These are phyloP conservation scores for Lamproptera curius DNA, from an alignment of 2,888 invertebrate genomes.

Conservation along the genomic window DNA sequence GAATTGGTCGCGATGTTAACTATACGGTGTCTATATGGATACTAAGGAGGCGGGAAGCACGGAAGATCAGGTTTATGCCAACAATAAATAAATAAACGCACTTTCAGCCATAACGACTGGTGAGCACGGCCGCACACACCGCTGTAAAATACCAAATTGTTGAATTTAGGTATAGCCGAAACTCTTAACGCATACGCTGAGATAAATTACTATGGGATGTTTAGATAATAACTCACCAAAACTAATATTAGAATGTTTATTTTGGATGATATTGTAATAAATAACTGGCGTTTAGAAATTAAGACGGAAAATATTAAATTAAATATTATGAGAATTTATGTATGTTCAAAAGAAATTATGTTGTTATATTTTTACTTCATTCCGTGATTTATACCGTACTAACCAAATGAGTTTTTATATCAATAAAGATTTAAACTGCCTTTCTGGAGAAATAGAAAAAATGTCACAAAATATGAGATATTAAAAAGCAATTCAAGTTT, in stretches of 20 bases:
- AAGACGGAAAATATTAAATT: neutral
- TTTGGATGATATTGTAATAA: slow-evolving; percentile 12
- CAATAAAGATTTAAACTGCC: no score
- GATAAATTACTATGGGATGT: slow-evolving; percentile 60
- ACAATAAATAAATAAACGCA: slow-evolving; percentile 71
- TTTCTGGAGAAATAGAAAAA: no score
- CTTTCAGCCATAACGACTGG: slow-evolving; percentile 62
- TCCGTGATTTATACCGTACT: no score
- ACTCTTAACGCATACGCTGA: slow-evolving; percentile 40
- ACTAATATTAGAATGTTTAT: slow-evolving; percentile 44
- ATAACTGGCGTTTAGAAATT: no score
- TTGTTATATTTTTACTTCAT: no score
- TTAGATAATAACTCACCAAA: slow-evolving; percentile 48
- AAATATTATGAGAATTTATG: no score
- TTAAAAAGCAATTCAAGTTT: neutral
- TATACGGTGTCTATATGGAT: slow-evolving; percentile 60
- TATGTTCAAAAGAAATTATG: no score
- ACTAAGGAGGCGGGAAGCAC: slow-evolving; percentile 61
- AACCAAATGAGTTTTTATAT: no score
- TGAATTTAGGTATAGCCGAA: slow-evolving; percentile 49
- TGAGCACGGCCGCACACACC: slow-evolving; percentile 55
- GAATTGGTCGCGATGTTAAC: slow-evolving; percentile 56
- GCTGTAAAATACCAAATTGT: slow-evolving; percentile 60
- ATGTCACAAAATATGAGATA: no score
- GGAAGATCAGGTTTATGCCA: slow-evolving; percentile 54